A percentile compares a stretch with the other conserved stretches of the same genome.
Conservation (phyloP, 2,113 vertebrate species). For the Ailuropoda melanoleuca region DNA sequence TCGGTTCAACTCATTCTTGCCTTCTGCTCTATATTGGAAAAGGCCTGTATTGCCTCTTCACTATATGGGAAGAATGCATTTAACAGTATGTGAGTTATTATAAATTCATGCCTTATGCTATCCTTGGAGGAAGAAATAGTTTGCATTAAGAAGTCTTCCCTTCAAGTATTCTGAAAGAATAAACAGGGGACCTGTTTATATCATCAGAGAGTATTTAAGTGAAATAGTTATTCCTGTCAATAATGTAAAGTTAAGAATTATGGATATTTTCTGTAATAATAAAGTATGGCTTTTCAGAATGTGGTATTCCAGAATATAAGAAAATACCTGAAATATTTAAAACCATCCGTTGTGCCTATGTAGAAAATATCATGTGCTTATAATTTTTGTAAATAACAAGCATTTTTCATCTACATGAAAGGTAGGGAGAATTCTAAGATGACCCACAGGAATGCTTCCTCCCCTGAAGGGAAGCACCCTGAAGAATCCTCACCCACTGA, state of each 20-base stretch:
- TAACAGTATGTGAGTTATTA: background rate
- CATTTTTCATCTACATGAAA: background rate
- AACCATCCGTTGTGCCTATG: background rate
- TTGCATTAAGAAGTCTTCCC: background rate
- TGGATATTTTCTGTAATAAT: background rate
- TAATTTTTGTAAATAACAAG: conserved; percentile 21
- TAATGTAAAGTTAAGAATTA: conserved; percentile 15
- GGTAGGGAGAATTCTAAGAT: background rate
- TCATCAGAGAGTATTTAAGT: background rate
- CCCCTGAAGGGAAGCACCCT: background rate
- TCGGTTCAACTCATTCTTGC: background rate
- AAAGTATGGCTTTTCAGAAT: background rate
- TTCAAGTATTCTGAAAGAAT: background rate
- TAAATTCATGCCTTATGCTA: background rate
- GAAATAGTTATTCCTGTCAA: background rate
- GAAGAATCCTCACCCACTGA: background rate
- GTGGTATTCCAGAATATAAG: background rate
- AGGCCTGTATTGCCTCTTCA: background rate
- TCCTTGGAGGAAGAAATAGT: background rate
- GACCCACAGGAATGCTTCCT: too few species aligned
- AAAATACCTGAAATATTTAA: conserved; percentile 17
- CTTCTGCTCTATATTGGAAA: background rate
- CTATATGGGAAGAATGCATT: background rate
- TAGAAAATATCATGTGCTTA: background rate
- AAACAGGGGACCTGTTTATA: background rate